Evolutionary conservation across 2,797 vertebrate species (phyloP).

Genomic region (Pelobates cultripes): DNA sequence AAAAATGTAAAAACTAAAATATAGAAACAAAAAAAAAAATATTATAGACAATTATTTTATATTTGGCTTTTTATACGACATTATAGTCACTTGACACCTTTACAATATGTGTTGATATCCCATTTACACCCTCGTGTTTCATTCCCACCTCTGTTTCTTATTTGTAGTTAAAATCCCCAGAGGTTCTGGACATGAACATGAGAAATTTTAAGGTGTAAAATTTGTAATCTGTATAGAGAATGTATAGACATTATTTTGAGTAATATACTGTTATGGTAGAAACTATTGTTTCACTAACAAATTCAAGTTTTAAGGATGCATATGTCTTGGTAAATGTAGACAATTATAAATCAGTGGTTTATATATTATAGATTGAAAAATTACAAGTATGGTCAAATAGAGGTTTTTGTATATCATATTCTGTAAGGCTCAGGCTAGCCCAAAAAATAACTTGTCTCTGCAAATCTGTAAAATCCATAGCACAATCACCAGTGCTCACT

Average conservation of each 20-base stretch:
- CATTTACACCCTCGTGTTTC: background rate
- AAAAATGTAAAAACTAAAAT: background rate
- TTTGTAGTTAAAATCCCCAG: background rate
- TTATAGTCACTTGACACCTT: background rate
- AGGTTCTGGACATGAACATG: background rate
- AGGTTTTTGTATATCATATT: background rate
- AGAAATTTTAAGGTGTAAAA: background rate
- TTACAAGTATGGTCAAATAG: background rate
- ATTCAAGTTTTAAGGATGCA: too few relatives aligned
- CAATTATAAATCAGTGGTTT: background rate
- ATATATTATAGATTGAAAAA: background rate
- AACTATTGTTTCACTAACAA: background rate
- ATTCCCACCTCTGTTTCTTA: constrained; percentile 3
- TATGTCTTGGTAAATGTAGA: too few relatives aligned
- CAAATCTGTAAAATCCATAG: too few relatives aligned
- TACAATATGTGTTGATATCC: background rate
- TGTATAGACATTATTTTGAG: background rate
- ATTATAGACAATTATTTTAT: background rate
- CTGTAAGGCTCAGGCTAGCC: too few relatives aligned
- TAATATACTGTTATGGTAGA: background rate
- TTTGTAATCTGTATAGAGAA: background rate
- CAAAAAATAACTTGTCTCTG: too few relatives aligned
- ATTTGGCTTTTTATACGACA: background rate
- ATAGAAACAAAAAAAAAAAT: background rate
- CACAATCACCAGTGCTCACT: too few relatives aligned